Evolutionary conservation across 2,797 vertebrate species (phyloP).

Genomic region (Gobionotothen gibberifrons): DNA sequence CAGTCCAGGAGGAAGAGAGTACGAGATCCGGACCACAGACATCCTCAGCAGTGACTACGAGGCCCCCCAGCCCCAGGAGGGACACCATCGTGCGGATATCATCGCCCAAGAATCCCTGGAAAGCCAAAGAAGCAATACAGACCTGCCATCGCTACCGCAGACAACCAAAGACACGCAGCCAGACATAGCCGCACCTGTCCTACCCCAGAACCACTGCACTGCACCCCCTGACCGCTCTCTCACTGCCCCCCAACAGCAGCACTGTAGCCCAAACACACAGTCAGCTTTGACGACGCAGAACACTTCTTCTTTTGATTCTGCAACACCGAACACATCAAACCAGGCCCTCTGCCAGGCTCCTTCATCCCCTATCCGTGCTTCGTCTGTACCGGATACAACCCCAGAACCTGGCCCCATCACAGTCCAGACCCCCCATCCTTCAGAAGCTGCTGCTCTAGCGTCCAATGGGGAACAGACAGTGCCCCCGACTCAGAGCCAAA

Average conservation of each 20-base stretch:
- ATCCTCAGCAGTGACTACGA: constrained; percentile 74
- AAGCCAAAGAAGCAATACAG: constrained; percentile 45
- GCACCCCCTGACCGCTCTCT: constrained; percentile 29
- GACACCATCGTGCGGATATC: constrained; percentile 16
- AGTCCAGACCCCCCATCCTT: constrained; percentile 26
- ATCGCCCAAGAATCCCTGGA: constrained; percentile 24
- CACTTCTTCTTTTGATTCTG: constrained; percentile 33
- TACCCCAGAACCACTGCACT: constrained; percentile 44
- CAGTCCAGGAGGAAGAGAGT: constrained; percentile 72
- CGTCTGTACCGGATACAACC: constrained; percentile 14
- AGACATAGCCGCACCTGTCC: constrained; percentile 14
- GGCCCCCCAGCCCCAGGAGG: constrained; percentile 51
- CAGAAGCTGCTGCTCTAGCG: constrained; percentile 55
- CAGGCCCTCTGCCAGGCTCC: constrained; percentile 46
- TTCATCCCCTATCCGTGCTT: constrained; percentile 24
- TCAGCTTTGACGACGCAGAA: constrained; percentile 18
- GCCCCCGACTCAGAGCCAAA: constrained; percentile 54
- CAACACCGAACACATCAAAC: constrained; percentile 14
- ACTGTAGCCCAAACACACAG: constrained; percentile 34
- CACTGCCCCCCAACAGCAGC: constrained; percentile 40
- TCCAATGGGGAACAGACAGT: constrained; percentile 23
- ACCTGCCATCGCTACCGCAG: constrained; percentile 29
- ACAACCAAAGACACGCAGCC: constrained; percentile 40
- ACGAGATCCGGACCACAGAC: constrained; percentile 79
- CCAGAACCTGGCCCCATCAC: constrained; percentile 21